Conservation (phyloP, 2,113 vertebrate genomes). For the Glareola pratincola region DNA sequence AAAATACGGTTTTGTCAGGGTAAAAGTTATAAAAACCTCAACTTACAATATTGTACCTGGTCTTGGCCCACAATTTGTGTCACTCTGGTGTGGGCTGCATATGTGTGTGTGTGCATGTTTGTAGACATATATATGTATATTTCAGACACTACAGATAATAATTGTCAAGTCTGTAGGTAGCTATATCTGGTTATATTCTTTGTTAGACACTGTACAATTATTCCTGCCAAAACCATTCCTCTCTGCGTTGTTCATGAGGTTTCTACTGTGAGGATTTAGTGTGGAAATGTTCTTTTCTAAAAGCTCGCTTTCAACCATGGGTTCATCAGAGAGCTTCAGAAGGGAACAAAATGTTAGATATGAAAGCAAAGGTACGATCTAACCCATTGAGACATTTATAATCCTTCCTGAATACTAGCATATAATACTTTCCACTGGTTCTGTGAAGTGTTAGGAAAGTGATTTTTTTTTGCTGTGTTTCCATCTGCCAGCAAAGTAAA, state of each 20-base stretch:
- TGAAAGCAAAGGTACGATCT: not conserved
- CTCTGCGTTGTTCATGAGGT: not conserved
- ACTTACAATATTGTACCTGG: not conserved
- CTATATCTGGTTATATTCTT: not conserved
- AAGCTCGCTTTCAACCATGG: not conserved
- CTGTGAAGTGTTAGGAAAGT: not conserved
- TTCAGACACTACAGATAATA: not conserved
- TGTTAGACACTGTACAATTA: not conserved
- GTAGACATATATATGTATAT: not conserved
- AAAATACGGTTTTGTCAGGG: not conserved
- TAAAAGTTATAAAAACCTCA: not conserved
- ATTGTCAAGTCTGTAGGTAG: not conserved
- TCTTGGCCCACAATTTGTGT: not conserved
- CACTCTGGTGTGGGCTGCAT: no score
- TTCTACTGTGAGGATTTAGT: not conserved
- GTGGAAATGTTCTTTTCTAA: not conserved
- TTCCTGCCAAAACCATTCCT: not conserved
- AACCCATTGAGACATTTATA: not conserved
- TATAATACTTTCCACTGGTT: not conserved
- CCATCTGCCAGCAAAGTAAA: not conserved
- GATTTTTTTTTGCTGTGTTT: not conserved
- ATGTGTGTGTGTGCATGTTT: not conserved
- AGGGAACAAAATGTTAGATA: not conserved
- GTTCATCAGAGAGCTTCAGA: not conserved
- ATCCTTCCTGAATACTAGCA: not conserved